Conservation (phyloP, 64 coral and sea anemone genomes). For the Platygyra sinensis region DNA sequence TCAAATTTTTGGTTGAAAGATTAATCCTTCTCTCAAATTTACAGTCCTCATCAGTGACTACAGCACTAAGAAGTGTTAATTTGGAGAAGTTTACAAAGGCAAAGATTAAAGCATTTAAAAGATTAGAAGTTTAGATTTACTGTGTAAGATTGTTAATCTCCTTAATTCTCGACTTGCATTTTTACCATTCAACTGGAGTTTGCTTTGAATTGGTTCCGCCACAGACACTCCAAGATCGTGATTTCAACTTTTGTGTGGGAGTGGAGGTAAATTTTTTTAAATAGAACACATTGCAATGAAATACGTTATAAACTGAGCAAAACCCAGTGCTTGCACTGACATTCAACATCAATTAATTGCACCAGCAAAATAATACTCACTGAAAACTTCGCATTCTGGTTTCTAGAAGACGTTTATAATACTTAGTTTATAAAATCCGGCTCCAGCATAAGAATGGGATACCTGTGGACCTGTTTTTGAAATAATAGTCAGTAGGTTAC, state of each 20-base stretch:
- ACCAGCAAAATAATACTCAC: too few species aligned
- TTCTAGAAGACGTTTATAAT: too few species aligned
- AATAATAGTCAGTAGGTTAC: neutral
- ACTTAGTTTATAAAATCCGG: neutral
- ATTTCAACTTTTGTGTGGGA: too few species aligned
- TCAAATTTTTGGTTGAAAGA: neutral
- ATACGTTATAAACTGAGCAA: too few species aligned
- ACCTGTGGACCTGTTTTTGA: neutral
- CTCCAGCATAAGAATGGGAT: neutral
- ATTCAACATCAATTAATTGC: too few species aligned
- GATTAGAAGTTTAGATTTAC: neutral
- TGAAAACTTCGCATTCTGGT: too few species aligned
- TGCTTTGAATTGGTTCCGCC: neutral
- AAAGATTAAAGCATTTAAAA: slow-evolving; percentile 12
- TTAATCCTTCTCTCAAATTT: neutral
- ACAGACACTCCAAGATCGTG: too few species aligned
- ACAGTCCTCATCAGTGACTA: neutral
- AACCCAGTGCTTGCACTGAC: too few species aligned
- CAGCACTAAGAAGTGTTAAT: neutral
- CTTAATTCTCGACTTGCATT: neutral
- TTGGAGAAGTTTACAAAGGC: neutral
- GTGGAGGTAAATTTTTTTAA: too few species aligned
- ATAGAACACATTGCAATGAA: too few species aligned
- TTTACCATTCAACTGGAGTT: neutral
- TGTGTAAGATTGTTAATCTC: neutral